Base-by-base conservation (phyloP, 2,888 invertebrate genomes). In the Kryphioiulus occultus region DNA sequence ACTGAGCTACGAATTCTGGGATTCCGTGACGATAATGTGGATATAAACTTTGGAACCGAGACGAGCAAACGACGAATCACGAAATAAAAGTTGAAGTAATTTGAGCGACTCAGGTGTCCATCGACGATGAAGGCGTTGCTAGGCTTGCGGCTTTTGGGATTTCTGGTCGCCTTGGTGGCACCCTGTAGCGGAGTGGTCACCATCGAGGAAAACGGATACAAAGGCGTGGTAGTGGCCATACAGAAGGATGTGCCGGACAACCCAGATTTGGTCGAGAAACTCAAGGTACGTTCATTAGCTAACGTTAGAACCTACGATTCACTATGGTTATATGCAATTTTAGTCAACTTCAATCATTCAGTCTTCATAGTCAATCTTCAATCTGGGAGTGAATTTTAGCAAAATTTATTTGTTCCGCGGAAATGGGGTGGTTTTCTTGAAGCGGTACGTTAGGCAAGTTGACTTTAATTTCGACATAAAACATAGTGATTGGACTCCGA, bases 191-290 rank as follows among this genome's bases (percentile, higher is more conserved):
- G 86, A 32, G 85, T 86, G 26, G 86, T 88, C 82, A 86, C 78
- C 30, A 35, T 88, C 22, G 86, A 86, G 85, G 32, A 88, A 5
- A 88, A 88, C 78, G 88, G 88, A 39, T 88, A 88, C 82, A 86
- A 86, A 82, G 86, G 86, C 10, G 22, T 88, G 22, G 88, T 88
- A 44, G 82, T 88, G 35, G 88, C 88, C 39, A 88, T 88, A 17
- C 86, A 88, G 35, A 88, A 88, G 17, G 82, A 88, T 32, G 82
- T 88, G 19, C 88, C 88, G 26, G 85, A 88, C 17, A 86, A n/a
- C 44, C 86, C 86, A 12, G 39, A 88, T 1, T 26, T 88, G 19
- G 82, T 88, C 42, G n/a, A 68, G n/a, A 68, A 35, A 32, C 59
- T 88, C 35, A 88, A 88, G 88, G 88, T 88, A 35, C 22, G 78